Base-by-base conservation (phyloP, 2,797 vertebrate species). In the Myotis daubentonii region DNA sequence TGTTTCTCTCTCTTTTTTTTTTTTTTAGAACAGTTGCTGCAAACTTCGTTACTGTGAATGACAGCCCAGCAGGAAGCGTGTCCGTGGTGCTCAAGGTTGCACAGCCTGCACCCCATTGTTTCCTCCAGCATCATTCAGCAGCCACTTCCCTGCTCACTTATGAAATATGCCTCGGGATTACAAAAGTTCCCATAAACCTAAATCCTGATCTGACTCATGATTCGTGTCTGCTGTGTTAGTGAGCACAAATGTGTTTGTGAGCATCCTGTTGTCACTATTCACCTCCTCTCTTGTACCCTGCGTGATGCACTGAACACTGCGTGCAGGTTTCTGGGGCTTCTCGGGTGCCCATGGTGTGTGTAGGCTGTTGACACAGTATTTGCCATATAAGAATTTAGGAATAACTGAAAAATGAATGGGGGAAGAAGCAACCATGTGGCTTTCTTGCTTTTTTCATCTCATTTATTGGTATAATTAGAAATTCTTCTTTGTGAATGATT, bases 211-310 rank as follows among this genome's bases (percentile, higher is more conserved):
- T 33, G 60, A 76, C 20, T 65, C 19, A 20, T 8, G 2, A 22
- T 76, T 66, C 30, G 2, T 20, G 4, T 87, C 57, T 53, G 68
- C 60, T 65, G 9, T 47, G 8, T 33, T 12, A 3, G 60, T 1
- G 57, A 88, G 3, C 12, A 8, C 44, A 28, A 2, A 7, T 57
- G 36, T 36, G n/a, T 25, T 20, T 38, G 5, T 0, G 38, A 70
- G 8, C 51, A 1, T 5, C 19, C 5, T 15, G 33, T 41, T 22
- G 22, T 25, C 44, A 11, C 3, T 33, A 1, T 13, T 30, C 11
- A 7, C n/a, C 1, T 13, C 0, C 17, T 36, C 28, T 17, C 47
- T 5, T 0, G 8, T 13, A 0, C 76, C 25, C 74, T 10, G 41
- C 11, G 22, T 2, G 8, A 11, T 8, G 74, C 20, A 0, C 28